A percentile compares a stretch with the other conserved stretches of the same genome.
Evolutionary conservation across 2,113 vertebrate genomes (phyloP).

Genomic region (Gracilinanus agilis): DNA sequence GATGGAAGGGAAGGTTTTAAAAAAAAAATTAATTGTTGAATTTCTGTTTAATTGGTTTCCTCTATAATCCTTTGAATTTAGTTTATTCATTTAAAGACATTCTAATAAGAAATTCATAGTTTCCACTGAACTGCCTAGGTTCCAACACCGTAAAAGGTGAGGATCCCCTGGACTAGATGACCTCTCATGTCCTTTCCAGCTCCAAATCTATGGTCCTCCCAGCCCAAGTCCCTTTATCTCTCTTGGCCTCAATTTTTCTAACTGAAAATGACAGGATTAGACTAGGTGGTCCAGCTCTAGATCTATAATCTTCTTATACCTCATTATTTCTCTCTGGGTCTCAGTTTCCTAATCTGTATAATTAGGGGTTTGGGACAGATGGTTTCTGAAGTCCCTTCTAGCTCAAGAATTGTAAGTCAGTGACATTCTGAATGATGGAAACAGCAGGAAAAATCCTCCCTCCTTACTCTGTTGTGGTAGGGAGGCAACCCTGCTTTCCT

Average conservation of each 20-base stretch:
- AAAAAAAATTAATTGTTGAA: not conserved
- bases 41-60: not conserved
- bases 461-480: not conserved
- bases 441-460: not conserved
- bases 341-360: not conserved
- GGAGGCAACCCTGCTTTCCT: not conserved
- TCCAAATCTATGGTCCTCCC: not conserved
- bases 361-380: not conserved
- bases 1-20: not conserved
- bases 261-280: no score
- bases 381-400: not conserved
- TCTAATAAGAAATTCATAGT: not conserved
- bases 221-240: not conserved
- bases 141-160: not conserved
- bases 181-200: not conserved
- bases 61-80: not conserved
- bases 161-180: not conserved
- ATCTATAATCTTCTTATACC: not conserved
- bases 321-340: not conserved
- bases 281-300: not conserved
- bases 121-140: not conserved
- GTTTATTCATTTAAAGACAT: not conserved
- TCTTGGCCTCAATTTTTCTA: not conserved
- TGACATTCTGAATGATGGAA: not conserved
- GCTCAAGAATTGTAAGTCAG: not conserved